phyloP scores from a whole-genome alignment of 2,888 invertebrate species.

The Habroteleia sp. region DNA sequence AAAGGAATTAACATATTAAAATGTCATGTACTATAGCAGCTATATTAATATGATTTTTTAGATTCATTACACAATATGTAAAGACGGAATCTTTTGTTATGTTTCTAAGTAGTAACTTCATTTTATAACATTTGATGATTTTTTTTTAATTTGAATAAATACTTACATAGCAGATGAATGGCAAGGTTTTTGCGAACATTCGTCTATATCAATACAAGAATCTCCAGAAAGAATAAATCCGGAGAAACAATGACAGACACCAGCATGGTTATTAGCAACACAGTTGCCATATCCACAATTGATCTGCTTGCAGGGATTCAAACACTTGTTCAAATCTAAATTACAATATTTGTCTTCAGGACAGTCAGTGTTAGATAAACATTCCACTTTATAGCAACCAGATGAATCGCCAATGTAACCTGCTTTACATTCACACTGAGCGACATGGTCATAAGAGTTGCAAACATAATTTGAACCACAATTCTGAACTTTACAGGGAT shows the following conservation, averaged over 20 bases:
- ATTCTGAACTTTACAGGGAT: conserved; percentile 87
- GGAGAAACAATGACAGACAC: conserved; percentile 87
- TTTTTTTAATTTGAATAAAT: neutral
- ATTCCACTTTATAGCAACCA: conserved; percentile 95
- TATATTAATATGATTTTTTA: too few relatives aligned
- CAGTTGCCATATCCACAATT: conserved; percentile 92
- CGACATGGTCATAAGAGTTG: conserved; percentile 86
- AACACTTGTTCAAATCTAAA: conserved; percentile 88
- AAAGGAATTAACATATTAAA: neutral
- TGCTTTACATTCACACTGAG: conserved; percentile 89
- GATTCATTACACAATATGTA: too few relatives aligned
- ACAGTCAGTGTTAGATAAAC: conserved; percentile 89
- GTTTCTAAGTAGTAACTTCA: too few relatives aligned
- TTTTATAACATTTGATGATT: too few relatives aligned
- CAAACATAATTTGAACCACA: conserved; percentile 92
- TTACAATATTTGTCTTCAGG: conserved; percentile 89
- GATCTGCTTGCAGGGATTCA: conserved; percentile 89
- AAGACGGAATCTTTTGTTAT: too few relatives aligned
- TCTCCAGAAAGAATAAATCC: conserved; percentile 87
- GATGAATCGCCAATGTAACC: conserved; percentile 92
- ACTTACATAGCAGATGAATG: conserved; percentile 86
- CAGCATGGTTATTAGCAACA: conserved; percentile 86
- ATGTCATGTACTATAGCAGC: too few relatives aligned
- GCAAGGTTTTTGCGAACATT: conserved; percentile 90
- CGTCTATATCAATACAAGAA: conserved; percentile 90